Percentiles rank a stretch among this genome's conserved stretches.
Conservation (phyloP, 2,888 invertebrate species). For the Seira ritae region DNA sequence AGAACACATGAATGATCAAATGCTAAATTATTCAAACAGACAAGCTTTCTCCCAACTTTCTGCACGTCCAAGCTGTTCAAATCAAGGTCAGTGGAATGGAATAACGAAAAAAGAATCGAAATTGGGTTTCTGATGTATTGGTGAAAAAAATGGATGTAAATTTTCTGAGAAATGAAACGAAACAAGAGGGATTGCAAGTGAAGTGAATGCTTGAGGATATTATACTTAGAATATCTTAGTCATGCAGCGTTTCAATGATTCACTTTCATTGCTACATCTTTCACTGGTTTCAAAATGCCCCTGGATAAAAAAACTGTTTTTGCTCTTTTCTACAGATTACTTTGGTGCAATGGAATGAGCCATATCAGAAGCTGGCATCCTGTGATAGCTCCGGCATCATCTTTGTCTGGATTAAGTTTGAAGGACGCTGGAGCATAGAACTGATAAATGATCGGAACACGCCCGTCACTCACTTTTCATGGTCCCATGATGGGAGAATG, state of each 20-base stretch:
- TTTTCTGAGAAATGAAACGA: too few relatives aligned
- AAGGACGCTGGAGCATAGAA: constrained; percentile 99
- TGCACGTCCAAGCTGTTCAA: neutral
- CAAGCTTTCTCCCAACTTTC: too few relatives aligned
- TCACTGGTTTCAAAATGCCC: too few relatives aligned
- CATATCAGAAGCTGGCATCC: constrained; percentile 97
- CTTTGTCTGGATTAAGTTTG: constrained; percentile 99
- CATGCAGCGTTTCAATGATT: neutral
- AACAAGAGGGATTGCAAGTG: too few relatives aligned
- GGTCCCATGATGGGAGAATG: constrained; percentile 99
- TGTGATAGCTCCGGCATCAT: constrained; percentile 98
- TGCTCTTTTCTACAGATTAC: constrained; percentile 82
- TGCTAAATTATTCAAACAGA: neutral
- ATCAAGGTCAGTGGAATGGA: neutral
- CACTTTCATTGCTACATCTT: neutral
- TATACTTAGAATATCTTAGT: constrained; percentile 6
- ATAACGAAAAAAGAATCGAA: neutral
- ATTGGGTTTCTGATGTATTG: too few relatives aligned
- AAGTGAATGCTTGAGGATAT: constrained; percentile 19
- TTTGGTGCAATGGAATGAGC: constrained; percentile 98
- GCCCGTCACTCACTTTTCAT: constrained; percentile 97
- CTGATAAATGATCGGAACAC: constrained; percentile 98
- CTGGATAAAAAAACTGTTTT: constrained; percentile 19
- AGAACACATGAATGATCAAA: neutral
- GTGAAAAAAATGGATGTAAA: too few relatives aligned